phyloP scores from a whole-genome alignment of 1,140 invertebrate genomes.

The Batillaria attramentaria region DNA sequence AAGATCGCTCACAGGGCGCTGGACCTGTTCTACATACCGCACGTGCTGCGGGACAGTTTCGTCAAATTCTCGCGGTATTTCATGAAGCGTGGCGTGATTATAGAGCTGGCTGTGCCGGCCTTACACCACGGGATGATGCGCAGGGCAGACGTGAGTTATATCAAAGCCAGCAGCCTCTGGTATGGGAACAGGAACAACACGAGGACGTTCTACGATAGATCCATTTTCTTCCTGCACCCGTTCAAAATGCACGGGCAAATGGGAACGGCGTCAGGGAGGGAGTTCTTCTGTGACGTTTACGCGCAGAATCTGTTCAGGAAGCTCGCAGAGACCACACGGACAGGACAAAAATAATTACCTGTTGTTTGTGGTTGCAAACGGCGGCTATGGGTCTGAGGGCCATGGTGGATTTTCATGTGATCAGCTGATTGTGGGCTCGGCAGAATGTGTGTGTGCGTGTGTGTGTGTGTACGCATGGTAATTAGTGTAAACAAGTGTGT shows the following conservation, averaged over 20 bases:
- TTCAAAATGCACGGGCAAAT: constrained; percentile 26
- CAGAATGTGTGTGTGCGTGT: neutral
- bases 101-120: constrained; percentile 26
- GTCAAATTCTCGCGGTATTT: constrained; percentile 15
- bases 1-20: neutral
- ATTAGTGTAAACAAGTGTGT: too few species aligned
- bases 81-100: constrained; percentile 7
- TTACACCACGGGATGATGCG: constrained; percentile 7
- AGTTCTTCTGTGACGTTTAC: constrained; percentile 22
- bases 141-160: constrained; percentile 7
- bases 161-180: constrained; percentile 17
- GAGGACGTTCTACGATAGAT: neutral
- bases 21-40: constrained; percentile 31
- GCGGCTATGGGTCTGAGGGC: neutral
- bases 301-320: neutral
- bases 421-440: neutral
- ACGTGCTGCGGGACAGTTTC: neutral
- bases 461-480: too few species aligned
- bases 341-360: neutral
- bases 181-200: neutral
- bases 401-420: neutral
- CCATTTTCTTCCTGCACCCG: constrained; percentile 19
- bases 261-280: neutral
- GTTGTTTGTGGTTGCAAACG: neutral
- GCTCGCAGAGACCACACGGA: neutral